Conservation (phyloP, 2,797 vertebrate genomes). For the Carcharodon carcharias region DNA sequence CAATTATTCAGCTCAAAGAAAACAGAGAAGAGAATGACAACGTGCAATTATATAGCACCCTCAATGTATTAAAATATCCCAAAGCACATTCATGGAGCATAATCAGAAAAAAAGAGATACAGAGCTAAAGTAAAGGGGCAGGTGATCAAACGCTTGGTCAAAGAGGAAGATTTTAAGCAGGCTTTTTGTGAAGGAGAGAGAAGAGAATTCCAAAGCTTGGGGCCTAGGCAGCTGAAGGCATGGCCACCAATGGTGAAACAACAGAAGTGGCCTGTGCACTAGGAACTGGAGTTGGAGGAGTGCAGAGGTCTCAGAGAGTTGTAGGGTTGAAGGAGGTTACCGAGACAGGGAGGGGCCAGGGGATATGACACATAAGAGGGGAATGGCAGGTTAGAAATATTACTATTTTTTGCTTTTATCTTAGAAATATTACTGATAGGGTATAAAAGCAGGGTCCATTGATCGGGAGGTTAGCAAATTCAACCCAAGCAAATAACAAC, state of each 20-base stretch:
- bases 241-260: neutral
- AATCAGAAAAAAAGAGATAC: neutral
- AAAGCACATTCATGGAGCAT: neutral
- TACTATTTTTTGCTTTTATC: too few relatives aligned
- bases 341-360: neutral
- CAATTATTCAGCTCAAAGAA: neutral
- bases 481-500: too few relatives aligned
- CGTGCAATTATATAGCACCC: neutral
- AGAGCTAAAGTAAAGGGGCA: neutral
- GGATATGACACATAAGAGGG: neutral
- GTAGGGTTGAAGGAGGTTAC: neutral
- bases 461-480: too few relatives aligned
- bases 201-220: neutral
- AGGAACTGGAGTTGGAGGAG: neutral
- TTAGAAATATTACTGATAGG: neutral
- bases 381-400: neutral
- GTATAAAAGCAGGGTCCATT: too few relatives aligned
- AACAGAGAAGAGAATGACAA: neutral
- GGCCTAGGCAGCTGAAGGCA: neutral
- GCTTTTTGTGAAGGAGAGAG: neutral
- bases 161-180: neutral
- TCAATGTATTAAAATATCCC: neutral
- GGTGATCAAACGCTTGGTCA: neutral
- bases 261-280: neutral
- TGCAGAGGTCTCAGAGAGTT: neutral